These are phyloP conservation scores for Metallyticus violacea DNA, from an alignment of 2,888 invertebrate species.

Conservation along the genomic window DNA sequence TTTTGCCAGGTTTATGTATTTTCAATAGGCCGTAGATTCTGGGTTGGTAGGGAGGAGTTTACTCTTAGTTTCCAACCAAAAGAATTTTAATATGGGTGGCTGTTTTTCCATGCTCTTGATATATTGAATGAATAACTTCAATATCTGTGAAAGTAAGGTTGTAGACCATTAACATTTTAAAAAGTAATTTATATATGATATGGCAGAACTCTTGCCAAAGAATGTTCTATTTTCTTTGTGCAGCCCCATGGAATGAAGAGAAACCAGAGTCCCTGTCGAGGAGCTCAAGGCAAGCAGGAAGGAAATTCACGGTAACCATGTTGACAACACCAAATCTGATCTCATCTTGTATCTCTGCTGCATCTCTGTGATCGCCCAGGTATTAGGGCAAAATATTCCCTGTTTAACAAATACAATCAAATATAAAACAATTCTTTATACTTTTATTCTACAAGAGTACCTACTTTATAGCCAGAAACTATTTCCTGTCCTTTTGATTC, in stretches of 20 bases:
- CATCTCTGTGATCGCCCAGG: constrained; percentile 1
- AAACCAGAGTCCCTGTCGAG: constrained; percentile 1
- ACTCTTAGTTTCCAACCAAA: no score
- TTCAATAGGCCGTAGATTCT: no score
- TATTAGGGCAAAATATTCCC: background rate
- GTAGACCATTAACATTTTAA: no score
- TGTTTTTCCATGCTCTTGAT: no score
- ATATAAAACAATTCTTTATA: background rate
- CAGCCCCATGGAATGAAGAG: background rate
- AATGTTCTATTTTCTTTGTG: background rate
- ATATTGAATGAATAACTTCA: no score
- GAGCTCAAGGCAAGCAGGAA: background rate
- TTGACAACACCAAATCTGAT: background rate
- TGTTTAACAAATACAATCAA: background rate
- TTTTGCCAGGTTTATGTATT: no score
- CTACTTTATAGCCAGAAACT: no score
- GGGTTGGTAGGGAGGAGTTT: no score
- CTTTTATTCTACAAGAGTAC: no score
- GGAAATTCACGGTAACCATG: background rate
- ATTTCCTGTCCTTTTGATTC: no score
- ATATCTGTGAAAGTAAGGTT: no score
- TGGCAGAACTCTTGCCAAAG: background rate
- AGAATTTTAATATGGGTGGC: no score
- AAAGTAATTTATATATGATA: background rate
- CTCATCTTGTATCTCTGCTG: background rate